Conservation (phyloP, 2,113 vertebrate genomes). For the Callospermophilus lateralis region DNA sequence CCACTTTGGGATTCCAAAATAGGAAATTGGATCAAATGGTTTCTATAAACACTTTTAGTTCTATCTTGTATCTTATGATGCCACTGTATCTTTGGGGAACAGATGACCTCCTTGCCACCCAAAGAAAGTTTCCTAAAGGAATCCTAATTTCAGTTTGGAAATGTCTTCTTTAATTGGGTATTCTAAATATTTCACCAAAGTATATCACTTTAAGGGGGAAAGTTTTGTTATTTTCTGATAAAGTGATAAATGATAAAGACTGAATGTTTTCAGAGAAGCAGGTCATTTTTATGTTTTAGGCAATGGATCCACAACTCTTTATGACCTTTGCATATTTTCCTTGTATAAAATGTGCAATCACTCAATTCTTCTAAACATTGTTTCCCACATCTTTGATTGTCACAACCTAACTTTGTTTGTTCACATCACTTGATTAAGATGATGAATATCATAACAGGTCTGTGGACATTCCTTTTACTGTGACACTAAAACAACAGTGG, state of each 20-base stretch:
- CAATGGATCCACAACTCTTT: neutral
- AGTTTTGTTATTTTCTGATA: conserved; percentile 32
- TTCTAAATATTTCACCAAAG: conserved; percentile 6
- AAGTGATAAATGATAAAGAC: conserved; percentile 3
- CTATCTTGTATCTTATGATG: neutral
- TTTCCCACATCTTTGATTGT: conserved; percentile 76
- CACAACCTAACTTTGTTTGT: conserved; percentile 81
- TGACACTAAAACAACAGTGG: conserved; percentile 86
- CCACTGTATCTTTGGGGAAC: neutral
- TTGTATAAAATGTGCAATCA: conserved; percentile 62
- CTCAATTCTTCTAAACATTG: conserved; percentile 75
- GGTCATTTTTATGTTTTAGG: neutral
- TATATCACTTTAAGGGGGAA: neutral
- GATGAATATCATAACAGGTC: conserved; percentile 85
- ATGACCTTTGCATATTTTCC: conserved; percentile 39
- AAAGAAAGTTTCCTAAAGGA: neutral
- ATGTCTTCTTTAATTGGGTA: neutral
- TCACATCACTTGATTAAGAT: conserved; percentile 82
- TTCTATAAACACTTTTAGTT: conserved; percentile 12
- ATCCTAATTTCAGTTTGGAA: conserved; percentile 43
- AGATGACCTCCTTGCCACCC: neutral
- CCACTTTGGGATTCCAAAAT: neutral
- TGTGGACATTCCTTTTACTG: conserved; percentile 80
- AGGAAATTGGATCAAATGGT: neutral
- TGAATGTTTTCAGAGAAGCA: neutral